Conservation (phyloP, 2,797 vertebrate genomes). For the Lerista edwardsae region DNA sequence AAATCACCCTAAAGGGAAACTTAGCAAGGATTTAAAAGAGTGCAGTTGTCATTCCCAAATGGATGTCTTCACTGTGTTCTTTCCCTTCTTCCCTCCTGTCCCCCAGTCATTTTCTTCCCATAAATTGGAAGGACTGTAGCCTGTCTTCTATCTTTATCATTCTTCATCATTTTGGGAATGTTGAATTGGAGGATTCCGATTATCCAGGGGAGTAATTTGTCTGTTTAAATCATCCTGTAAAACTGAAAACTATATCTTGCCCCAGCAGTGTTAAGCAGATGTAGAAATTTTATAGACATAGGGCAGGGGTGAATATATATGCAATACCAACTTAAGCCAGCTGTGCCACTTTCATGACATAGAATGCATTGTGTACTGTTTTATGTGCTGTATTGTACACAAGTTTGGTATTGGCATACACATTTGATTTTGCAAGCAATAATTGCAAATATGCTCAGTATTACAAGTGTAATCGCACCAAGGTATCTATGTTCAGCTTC, state of each 20-base stretch:
- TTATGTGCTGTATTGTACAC: too few relatives aligned
- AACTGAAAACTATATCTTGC: conserved; percentile 28
- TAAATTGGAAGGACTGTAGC: conserved; percentile 43
- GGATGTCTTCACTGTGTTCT: conserved; percentile 60
- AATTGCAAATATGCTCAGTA: not conserved
- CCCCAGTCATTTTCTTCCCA: not conserved
- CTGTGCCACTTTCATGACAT: not conserved
- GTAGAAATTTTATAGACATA: not conserved
- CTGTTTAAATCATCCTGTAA: conserved; percentile 11
- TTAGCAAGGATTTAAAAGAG: not conserved
- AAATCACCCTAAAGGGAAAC: conserved; percentile 48
- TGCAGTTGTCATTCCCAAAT: conserved; percentile 18
- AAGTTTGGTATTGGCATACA: not conserved
- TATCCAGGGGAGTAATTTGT: conserved; percentile 12
- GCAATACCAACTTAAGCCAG: not conserved
- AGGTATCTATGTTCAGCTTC: not conserved
- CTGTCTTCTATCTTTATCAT: conserved; percentile 34
- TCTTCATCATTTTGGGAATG: conserved; percentile 3
- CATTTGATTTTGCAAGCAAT: not conserved
- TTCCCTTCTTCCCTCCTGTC: not conserved
- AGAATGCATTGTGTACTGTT: not conserved
- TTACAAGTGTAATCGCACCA: not conserved
- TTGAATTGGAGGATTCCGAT: not conserved
- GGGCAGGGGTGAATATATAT: not conserved
- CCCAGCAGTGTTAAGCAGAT: conserved; percentile 6